Evolutionary conservation across 2,888 invertebrate genomes (phyloP), one percentile per base, ranked within the genome.

Genomic region (Monochamus alternatus): DNA sequence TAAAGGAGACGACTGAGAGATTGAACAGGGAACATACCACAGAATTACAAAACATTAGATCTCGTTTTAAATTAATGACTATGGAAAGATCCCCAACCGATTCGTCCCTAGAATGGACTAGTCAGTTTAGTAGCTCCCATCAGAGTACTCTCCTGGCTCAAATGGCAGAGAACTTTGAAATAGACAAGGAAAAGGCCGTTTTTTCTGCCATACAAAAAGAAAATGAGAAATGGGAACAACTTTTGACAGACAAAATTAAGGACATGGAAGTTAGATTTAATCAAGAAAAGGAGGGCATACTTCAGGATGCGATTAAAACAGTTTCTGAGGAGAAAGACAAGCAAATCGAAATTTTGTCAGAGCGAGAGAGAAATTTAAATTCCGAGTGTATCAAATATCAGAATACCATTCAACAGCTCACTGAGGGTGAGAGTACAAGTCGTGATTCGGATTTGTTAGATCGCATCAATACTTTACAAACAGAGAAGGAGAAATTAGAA

Each of bases 11-110:
- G 10, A 92, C 93, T 4, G 94, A 95, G 75, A 92, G 93, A 80
- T 89, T 96, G 79, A 92, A 92, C 70, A 90, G 92, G 75, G 93
- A 94, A 82, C 95, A 95, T 86, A 94, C 94, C 88, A 93, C 92
- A 22, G 95, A 96, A 87, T 90, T 96, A 59, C 95, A 95, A 83
- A 94, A 93, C 5, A 90, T 96, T 80, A 90, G 94, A 59, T 93
- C 94, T 58, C 92, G 95, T 81, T 94, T 93, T 88, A 93, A 94
- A 76, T 89, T 95, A 76, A 95, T 95, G 91, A 93, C 95, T 0
- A 89, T 93, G 75, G 92, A 94, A 92, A 94, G 95, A 82, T 95
- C 94, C 73, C 94, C 95, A 0, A 95, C 95, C 5, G 95, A 96
- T 81, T 92, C 93, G 2, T 95, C 94, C 85, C 89, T 95, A 5